These are phyloP conservation scores for Sebastes hubbsi DNA, from an alignment of 2,797 vertebrate species.

Conservation along the genomic window DNA sequence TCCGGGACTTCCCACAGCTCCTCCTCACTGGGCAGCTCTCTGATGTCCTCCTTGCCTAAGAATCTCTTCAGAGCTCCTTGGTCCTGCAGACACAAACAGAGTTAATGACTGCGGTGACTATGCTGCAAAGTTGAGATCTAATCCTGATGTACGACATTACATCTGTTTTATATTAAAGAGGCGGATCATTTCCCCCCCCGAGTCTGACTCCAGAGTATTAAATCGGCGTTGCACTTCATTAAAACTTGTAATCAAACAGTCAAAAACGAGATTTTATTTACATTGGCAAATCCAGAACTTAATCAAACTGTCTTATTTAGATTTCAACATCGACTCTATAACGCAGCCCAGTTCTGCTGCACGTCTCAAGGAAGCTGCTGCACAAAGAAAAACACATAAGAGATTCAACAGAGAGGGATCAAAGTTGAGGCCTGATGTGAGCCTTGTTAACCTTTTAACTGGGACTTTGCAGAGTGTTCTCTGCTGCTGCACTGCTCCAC, in stretches of 20 bases:
- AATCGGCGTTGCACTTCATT: conserved; percentile 11
- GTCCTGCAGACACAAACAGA: conserved; percentile 57
- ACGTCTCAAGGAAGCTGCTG: not conserved
- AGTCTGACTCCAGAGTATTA: conserved; percentile 21
- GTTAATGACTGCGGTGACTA: not conserved
- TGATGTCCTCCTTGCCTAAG: conserved; percentile 72
- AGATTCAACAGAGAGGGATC: not conserved
- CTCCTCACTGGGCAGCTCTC: conserved; percentile 76
- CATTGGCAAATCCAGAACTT: not conserved
- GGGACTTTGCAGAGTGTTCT: not conserved
- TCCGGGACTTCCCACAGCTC: conserved; percentile 82
- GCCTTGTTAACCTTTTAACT: not conserved
- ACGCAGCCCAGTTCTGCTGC: not conserved
- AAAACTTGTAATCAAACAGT: conserved; percentile 33
- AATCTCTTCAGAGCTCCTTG: conserved; percentile 63
- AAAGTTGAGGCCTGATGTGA: conserved; percentile 5
- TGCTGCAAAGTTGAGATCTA: not conserved
- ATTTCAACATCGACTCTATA: conserved; percentile 10
- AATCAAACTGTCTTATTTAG: not conserved
- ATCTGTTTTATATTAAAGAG: not conserved
- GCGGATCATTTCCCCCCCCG: not conserved
- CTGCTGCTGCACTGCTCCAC: not conserved
- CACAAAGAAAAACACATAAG: not conserved
- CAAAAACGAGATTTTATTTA: conserved; percentile 1
- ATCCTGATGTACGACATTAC: not conserved